Evolutionary conservation across 1,140 invertebrate species (phyloP), one percentile per base, ranked within the genome.

Genomic region (Eueides isabella): DNA sequence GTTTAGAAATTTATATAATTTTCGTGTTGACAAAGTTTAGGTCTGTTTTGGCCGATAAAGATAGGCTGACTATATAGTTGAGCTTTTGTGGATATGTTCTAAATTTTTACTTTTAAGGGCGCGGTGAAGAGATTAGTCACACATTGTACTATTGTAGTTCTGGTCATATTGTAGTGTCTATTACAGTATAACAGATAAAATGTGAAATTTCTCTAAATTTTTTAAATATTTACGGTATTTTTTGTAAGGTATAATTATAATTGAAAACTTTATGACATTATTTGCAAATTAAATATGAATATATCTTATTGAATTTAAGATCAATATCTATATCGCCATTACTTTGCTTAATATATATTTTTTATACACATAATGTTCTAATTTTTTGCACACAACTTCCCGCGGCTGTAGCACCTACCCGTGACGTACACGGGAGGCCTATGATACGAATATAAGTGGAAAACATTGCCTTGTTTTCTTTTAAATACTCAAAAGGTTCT

Each of bases 71-170:
- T 29, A 68, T 68, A 23, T 31, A 9, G 16, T 5, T 11, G 26
- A 28, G 29, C n/a, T 68, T 68, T 55, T 55, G 30, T n/a, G 44
- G 67, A 55, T 63, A 30, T 29, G 61, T 61, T 61, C 23, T 16
- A 3, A 23, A 26, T 26, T 23, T 26, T 26, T 23, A 23, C n/a
- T 5, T 55, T 26, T 55, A 62, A 19, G 14, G 61, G 61, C 16
- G 61, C 28, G 61, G 28, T 30, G 26, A 62, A 62, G 7, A 30
- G 30, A 62, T 62, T 28, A n/a, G 14, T 55, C 44, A 26, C 23
- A 26, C n/a, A 23, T 26, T 55, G 7, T 19, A 55, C 44, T 23
- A 23, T 55, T 48, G 19, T 55, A 16, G n/a, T 44, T 23, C 44
- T 55, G n/a, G 5, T 55, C 7, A 55, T 3, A 11, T 55, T 55